Evolutionary conservation across 2,113 vertebrate species (phyloP), one percentile per base, ranked within the genome.

Genomic region (Halichoeres trimaculatus): DNA sequence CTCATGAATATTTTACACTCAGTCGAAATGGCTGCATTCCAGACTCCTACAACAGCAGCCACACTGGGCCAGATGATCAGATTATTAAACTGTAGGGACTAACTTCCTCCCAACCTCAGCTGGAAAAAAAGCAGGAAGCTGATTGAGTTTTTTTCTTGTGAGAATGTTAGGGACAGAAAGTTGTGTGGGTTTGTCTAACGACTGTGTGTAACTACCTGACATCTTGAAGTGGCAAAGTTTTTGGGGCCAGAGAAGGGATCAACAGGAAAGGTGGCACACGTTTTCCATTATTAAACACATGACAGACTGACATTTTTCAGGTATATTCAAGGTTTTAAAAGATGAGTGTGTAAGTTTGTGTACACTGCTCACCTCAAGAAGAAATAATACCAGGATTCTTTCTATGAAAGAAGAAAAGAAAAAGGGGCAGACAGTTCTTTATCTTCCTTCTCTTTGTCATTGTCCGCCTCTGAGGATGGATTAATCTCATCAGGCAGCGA

Each of bases 1-100:
- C 86, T 89, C 88, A 93, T 94, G 90, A 94, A 94, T 95, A 91
- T 93, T 94, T 94, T 92, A 93, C 81, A 81, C 77, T 83, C 87
- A 87, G 89, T 85, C 84, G 88, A 90, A 90, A 91, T 91, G 90
- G 90, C 90, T 78, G 78, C 77, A 68, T 86, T 92, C 91, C 90
- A 92, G 88, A 70, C 83, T 66, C 85, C 90, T 86, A 86, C 90
- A 88, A 88, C 83, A 81, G 88, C 84, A 88, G 85, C 81, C 83
- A 63, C 83, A 66, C 78, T 70, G 76, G 84, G 78, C 84, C 84
- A 87, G 81, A 87, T 89, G 85, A 90, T 83, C 83, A 74, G 70
- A 76, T 86, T 82, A 78, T 89, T 89, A 90, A 88, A 88, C 74
- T 83, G 63, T 84, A 88, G 59, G 74, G 78, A 82, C 51, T 11